A percentile compares a stretch with the other conserved stretches of the same genome.
phyloP scores from a whole-genome alignment of 2,113 vertebrate species.

The Phalacrocorax pelagicus region DNA sequence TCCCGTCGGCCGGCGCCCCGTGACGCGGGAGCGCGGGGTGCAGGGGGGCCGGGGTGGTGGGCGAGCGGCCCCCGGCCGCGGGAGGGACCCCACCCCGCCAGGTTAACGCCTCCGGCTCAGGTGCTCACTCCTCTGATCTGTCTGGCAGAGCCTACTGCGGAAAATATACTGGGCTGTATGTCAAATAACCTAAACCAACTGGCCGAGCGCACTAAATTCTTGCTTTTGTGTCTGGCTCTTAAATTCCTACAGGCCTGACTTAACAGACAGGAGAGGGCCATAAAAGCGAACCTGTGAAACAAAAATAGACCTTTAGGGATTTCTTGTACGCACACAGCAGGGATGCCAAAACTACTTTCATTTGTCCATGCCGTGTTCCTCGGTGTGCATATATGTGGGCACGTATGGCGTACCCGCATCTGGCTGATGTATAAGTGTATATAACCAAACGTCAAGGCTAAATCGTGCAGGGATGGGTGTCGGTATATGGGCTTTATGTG shows the following conservation, averaged over 20 bases:
- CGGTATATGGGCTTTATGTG: neutral
- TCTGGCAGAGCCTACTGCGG: slow-evolving; percentile 24
- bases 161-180: slow-evolving; percentile 38
- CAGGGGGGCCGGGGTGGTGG: neutral
- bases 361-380: neutral
- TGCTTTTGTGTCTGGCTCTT: slow-evolving; percentile 55
- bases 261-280: slow-evolving; percentile 50
- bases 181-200: slow-evolving; percentile 51
- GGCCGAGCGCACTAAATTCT: slow-evolving; percentile 17
- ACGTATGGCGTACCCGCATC: accelerated
- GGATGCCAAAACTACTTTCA: slow-evolving; percentile 17
- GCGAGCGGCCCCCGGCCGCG: accelerated
- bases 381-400: neutral
- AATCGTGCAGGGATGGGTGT: neutral
- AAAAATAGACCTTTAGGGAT: slow-evolving; percentile 53
- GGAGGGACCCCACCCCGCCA: neutral
- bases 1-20: accelerated
- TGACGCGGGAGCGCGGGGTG: neutral
- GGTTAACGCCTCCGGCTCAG: neutral
- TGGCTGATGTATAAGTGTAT: accelerated
- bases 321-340: neutral
- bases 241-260: slow-evolving; percentile 63
- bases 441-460: neutral
- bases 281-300: slow-evolving; percentile 62
- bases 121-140: neutral